phyloP scores from a whole-genome alignment of 2,797 vertebrate species.

The Morelia viridis region DNA sequence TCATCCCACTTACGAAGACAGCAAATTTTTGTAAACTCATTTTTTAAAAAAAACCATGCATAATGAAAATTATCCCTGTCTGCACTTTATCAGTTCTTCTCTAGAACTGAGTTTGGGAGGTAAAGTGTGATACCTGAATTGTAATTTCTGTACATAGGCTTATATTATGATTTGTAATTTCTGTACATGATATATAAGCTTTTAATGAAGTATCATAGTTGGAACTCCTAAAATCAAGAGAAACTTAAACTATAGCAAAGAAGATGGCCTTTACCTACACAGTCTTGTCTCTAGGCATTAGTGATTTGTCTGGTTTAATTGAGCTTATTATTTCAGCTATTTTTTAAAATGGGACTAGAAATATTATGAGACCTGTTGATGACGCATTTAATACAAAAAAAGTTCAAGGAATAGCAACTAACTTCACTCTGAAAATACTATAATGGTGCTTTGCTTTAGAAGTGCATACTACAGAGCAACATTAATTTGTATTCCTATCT shows the following conservation, averaged over 20 bases:
- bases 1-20: neutral
- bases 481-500: slow-evolving; percentile 21
- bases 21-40: neutral
- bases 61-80: neutral
- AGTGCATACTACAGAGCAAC: neutral
- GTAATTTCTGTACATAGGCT: neutral
- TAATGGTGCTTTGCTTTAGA: neutral
- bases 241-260: neutral
- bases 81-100: neutral
- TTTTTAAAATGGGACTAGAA: neutral
- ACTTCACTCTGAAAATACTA: neutral
- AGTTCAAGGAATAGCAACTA: neutral
- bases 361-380: neutral
- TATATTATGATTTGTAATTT: neutral
- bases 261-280: neutral
- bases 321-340: neutral
- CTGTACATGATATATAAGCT: neutral
- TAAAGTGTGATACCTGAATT: neutral
- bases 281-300: neutral
- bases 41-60: neutral
- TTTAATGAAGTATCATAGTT: neutral
- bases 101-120: neutral
- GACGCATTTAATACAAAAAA: neutral
- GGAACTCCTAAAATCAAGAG: neutral
- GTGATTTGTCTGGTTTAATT: neutral